phyloP scores from a whole-genome alignment of 2,888 invertebrate genomes.

The Stegophylla sp. region DNA sequence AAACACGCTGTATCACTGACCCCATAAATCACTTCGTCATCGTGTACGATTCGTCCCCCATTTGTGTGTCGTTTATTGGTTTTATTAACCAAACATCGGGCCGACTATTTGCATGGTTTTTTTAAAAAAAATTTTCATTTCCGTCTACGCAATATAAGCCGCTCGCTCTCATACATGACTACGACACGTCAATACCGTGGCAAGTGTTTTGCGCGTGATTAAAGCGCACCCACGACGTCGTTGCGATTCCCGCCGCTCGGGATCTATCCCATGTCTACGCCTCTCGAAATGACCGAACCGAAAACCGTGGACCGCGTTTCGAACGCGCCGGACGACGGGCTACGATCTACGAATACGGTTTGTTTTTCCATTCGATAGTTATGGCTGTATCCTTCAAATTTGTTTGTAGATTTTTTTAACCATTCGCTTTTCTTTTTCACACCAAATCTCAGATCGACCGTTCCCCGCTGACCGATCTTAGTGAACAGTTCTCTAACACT shows the following conservation, averaged over 20 bases:
- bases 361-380: background rate
- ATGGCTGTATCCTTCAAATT: background rate
- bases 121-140: too few species aligned
- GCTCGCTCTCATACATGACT: background rate
- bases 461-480: constrained; percentile 5
- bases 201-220: background rate
- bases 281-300: background rate
- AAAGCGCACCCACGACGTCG: background rate
- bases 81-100: too few species aligned
- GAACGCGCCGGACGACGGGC: background rate
- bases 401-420: background rate
- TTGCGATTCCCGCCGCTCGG: too few species aligned
- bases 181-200: constrained; percentile 11
- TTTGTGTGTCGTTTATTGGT: too few species aligned
- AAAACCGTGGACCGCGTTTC: background rate
- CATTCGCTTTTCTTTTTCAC: too few species aligned
- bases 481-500: constrained; percentile 23
- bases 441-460: constrained; percentile 10
- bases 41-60: too few species aligned
- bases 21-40: too few species aligned
- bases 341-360: background rate
- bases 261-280: background rate
- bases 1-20: too few species aligned
- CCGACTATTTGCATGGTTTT: too few species aligned
- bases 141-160: too few species aligned